These are phyloP conservation scores for Amphiprion percula DNA, from an alignment of 2,113 vertebrate species.

Conservation along the genomic window DNA sequence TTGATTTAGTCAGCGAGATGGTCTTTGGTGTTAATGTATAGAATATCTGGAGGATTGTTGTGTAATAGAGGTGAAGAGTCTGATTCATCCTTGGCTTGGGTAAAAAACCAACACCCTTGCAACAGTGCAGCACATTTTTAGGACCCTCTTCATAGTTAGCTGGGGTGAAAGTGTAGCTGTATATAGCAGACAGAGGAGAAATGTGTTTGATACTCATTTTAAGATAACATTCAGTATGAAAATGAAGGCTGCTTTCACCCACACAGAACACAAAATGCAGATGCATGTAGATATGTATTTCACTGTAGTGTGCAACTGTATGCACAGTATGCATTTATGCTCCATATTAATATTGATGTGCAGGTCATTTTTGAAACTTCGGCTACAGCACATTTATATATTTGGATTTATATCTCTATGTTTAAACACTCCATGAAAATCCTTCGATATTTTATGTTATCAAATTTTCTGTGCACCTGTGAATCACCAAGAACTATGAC, in stretches of 20 bases:
- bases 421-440: too few species aligned
- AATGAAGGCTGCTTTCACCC: not conserved
- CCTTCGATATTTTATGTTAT: too few species aligned
- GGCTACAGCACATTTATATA: not conserved
- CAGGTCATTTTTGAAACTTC: not conserved
- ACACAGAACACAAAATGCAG: conserved; percentile 8
- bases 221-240: not conserved
- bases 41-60: conserved; percentile 9
- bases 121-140: not conserved
- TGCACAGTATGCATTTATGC: not conserved
- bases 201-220: not conserved
- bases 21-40: not conserved
- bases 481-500: too few species aligned
- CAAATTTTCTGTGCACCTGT: too few species aligned
- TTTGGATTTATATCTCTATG: not conserved
- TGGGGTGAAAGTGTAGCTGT: not conserved
- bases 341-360: too few species aligned
- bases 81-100: not conserved
- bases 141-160: not conserved
- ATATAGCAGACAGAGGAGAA: not conserved
- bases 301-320: not conserved
- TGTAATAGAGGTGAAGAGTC: not conserved
- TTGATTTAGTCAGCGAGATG: not conserved
- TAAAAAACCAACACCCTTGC: not conserved
- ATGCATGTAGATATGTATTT: not conserved